These are phyloP conservation scores for Polyommatus icarus DNA, from an alignment of 2,888 invertebrate genomes.

Conservation along the genomic window DNA sequence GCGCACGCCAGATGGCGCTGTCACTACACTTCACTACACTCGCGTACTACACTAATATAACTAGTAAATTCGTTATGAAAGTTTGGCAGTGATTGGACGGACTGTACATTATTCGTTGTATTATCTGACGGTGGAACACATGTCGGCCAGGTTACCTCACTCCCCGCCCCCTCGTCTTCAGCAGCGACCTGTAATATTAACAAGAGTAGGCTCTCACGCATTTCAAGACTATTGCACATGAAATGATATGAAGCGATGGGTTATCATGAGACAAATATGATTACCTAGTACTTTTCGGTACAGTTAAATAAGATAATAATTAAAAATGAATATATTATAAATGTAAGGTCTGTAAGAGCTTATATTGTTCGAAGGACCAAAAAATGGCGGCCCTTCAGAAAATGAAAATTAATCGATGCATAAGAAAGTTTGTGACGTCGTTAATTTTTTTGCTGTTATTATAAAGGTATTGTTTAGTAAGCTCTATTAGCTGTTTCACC, in stretches of 20 bases:
- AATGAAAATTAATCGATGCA: neutral
- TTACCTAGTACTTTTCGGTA: too few species aligned
- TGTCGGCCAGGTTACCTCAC: conserved; percentile 75
- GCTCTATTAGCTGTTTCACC: too few species aligned
- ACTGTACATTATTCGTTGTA: conserved; percentile 75
- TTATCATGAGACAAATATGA: neutral
- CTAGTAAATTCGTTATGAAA: conserved; percentile 75
- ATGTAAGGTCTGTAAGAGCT: too few species aligned
- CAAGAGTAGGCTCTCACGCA: conserved; percentile 76
- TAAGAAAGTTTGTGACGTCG: neutral
- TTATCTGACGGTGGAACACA: conserved; percentile 68
- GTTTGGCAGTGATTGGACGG: conserved; percentile 78
- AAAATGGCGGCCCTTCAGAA: too few species aligned
- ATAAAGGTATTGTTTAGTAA: neutral
- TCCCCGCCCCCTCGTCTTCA: conserved; percentile 71
- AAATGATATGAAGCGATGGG: neutral
- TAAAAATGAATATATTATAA: too few species aligned
- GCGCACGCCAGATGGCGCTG: conserved; percentile 66
- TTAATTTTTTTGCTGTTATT: neutral
- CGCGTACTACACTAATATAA: conserved; percentile 55
- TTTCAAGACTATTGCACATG: conserved; percentile 48
- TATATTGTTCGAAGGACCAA: too few species aligned
- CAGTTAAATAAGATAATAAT: too few species aligned
- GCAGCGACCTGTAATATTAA: conserved; percentile 70
- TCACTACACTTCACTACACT: conserved; percentile 51